Conservation (phyloP, 2,797 vertebrate species). For the Phylloscopus collybita region DNA sequence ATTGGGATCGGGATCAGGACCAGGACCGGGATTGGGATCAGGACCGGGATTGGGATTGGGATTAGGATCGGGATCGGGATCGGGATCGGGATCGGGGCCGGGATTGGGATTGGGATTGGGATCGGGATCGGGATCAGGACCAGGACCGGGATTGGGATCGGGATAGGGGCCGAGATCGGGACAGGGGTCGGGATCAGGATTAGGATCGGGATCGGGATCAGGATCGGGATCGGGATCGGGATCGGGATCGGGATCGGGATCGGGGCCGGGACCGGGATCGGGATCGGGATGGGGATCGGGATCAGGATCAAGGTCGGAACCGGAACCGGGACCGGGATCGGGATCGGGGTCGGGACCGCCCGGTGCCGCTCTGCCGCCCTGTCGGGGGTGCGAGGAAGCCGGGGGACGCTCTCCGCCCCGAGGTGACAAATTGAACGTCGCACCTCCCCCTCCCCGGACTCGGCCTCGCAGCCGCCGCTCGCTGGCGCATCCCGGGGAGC, state of each 20-base stretch:
- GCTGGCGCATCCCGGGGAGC: background rate
- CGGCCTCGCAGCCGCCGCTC: background rate
- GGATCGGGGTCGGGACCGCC: fast-evolving
- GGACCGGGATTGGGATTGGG: too few relatives aligned
- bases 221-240: background rate
- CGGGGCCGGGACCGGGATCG: too few relatives aligned
- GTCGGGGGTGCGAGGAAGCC: background rate
- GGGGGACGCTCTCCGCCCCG: background rate
- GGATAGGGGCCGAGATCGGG: background rate
- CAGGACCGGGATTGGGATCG: fast-evolving
- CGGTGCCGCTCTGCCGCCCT: background rate
- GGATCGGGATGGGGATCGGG: too few relatives aligned
- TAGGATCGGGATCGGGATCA: too few relatives aligned
- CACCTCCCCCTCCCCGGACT: background rate
- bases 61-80: background rate
- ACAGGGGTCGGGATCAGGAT: background rate
- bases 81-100: fast-evolving
- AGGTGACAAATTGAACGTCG: background rate
- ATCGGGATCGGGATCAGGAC: background rate
- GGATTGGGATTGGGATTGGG: fast-evolving
- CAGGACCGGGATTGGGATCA: too few relatives aligned
- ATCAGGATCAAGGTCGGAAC: too few relatives aligned
- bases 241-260: too few relatives aligned
- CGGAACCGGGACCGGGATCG: too few relatives aligned
- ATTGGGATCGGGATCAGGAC: too few relatives aligned